These are phyloP conservation scores for Ascidia mentula DNA, from an alignment of 23 tunicate genomes.

Conservation along the genomic window DNA sequence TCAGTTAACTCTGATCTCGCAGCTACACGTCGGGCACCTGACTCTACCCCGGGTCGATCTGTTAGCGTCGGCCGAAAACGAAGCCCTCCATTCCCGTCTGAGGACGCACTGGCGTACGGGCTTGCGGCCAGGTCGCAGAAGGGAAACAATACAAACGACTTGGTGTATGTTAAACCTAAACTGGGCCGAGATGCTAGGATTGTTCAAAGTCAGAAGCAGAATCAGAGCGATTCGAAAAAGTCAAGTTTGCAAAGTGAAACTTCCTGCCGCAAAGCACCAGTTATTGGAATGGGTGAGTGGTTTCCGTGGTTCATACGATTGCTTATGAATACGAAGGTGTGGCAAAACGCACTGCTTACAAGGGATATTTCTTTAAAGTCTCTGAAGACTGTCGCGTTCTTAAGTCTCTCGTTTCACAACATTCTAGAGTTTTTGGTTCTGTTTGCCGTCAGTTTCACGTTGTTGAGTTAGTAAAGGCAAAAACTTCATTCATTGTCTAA, in stretches of 20 bases:
- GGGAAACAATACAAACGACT: constrained; percentile 6
- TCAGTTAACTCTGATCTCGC: constrained; percentile 4
- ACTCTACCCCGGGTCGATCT: constrained; percentile 18
- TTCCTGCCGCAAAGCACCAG: not conserved
- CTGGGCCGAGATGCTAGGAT: constrained; percentile 14
- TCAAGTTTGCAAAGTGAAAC: not conserved
- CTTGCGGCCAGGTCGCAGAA: constrained; percentile 1
- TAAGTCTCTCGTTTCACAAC: no score
- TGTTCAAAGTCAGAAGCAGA: constrained; percentile 26
- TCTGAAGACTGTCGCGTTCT: no score
- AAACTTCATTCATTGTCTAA: no score
- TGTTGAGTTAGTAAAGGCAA: no score
- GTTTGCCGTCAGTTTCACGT: no score
- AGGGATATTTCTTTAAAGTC: no score
- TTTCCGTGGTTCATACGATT: not conserved
- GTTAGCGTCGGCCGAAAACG: constrained; percentile 30
- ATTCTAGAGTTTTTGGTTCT: no score
- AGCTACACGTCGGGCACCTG: constrained; percentile 9
- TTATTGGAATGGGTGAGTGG: not conserved
- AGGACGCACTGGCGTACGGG: constrained; percentile 32
- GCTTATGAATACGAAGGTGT: no score
- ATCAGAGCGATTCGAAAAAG: not conserved
- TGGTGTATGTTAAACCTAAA: constrained; percentile 28
- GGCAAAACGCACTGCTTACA: no score
- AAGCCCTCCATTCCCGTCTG: constrained; percentile 64